These are phyloP conservation scores for Anolis carolinensis DNA, from an alignment of 2,113 vertebrate genomes.

Conservation along the genomic window DNA sequence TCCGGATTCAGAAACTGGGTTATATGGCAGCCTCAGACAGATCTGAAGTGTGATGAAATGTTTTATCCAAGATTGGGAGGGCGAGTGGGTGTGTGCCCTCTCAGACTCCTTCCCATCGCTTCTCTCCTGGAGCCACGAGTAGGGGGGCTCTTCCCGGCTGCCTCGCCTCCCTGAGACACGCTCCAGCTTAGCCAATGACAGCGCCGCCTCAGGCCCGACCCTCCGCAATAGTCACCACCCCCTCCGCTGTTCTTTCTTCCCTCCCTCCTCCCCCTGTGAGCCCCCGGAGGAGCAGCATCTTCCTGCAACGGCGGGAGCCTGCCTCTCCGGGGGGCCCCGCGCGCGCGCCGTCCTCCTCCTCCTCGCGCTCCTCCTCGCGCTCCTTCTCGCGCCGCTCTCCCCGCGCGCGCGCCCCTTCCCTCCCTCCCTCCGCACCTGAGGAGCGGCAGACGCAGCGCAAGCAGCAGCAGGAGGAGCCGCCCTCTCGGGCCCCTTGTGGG, in stretches of 20 bases:
- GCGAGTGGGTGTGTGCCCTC: too few relatives aligned
- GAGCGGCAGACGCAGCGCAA: too few relatives aligned
- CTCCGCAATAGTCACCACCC: conserved; percentile 22
- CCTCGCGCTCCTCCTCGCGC: neutral
- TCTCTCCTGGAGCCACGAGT: too few relatives aligned
- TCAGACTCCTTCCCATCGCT: too few relatives aligned
- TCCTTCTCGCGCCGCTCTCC: neutral
- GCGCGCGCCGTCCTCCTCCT: neutral
- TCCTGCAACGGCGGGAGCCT: neutral
- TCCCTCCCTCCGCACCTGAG: conserved; percentile 35
- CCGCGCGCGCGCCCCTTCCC: conserved; percentile 37
- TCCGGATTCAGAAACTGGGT: too few relatives aligned
- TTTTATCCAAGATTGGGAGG: neutral
- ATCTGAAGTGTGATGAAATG: too few relatives aligned
- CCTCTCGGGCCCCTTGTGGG: neutral
- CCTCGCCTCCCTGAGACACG: neutral
- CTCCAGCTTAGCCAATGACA: conserved; percentile 51
- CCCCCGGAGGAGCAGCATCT: conserved; percentile 4
- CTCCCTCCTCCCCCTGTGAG: neutral
- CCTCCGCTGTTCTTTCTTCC: neutral
- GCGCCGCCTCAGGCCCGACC: conserved; percentile 36
- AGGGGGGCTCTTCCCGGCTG: neutral
- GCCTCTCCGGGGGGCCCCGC: neutral
- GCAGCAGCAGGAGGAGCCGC: neutral
- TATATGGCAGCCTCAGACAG: too few relatives aligned